Evolutionary conservation across 2,888 invertebrate species (phyloP).

Genomic region (Phyto melanocephala): DNA sequence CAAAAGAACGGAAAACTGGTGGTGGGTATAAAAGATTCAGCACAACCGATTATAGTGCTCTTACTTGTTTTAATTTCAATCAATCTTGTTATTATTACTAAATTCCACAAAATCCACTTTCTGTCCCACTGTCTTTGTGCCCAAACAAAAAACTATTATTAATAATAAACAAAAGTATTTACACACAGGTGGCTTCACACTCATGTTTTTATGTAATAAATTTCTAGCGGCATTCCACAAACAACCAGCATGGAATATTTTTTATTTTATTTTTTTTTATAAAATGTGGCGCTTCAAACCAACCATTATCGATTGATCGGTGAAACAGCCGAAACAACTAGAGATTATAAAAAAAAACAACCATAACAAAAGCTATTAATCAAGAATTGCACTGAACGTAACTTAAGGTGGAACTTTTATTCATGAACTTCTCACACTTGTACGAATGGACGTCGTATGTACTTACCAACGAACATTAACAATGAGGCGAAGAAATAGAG

Average conservation of each 20-base stretch:
- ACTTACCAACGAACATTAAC: not conserved
- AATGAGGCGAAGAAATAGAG: not conserved
- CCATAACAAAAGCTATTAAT: slow-evolving; percentile 55
- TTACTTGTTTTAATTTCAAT: no score
- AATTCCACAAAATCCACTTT: no score
- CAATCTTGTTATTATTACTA: no score
- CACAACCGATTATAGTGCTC: no score
- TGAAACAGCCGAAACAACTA: slow-evolving; percentile 6
- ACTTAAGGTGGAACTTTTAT: slow-evolving; percentile 33
- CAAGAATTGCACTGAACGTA: slow-evolving; percentile 57
- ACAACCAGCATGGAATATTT: slow-evolving; percentile 50
- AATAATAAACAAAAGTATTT: not conserved
- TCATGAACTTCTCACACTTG: slow-evolving; percentile 20
- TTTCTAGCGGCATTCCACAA: slow-evolving; percentile 62
- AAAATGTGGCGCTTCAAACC: slow-evolving; percentile 61
- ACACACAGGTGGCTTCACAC: slow-evolving; percentile 62
- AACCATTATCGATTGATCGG: slow-evolving; percentile 16
- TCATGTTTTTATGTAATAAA: slow-evolving; percentile 47
- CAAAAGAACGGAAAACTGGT: no score
- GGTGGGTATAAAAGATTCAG: no score
- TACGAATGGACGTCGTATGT: not conserved
- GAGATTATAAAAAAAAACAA: slow-evolving; percentile 27
- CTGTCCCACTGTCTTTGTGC: slow-evolving; percentile 23
- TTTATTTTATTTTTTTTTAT: slow-evolving; percentile 54
- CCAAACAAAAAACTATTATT: not conserved